phyloP scores from a whole-genome alignment of 1,140 invertebrate species.

The Zaprionus davidi region DNA sequence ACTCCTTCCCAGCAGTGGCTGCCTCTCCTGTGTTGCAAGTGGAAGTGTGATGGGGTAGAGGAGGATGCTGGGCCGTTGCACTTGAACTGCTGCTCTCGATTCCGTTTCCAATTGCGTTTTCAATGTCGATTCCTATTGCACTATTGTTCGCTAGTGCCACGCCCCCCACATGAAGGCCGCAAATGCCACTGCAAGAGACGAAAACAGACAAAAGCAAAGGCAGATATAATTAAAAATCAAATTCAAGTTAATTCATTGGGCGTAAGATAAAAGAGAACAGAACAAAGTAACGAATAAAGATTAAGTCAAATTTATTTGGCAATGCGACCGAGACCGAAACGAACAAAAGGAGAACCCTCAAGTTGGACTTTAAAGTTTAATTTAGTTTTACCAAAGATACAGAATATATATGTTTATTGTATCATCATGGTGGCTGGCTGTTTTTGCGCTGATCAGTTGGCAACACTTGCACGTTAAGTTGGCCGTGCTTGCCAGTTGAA shows the following conservation, averaged over 20 bases:
- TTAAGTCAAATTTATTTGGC: not conserved
- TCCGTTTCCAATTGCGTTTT: constrained; percentile 41
- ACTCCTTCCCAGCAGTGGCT: not conserved
- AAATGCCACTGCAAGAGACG: constrained; percentile 9
- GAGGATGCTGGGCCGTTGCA: not conserved
- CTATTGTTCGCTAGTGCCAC: constrained; percentile 25
- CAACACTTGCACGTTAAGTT: not conserved
- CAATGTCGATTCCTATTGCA: constrained; percentile 31
- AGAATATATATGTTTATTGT: too few relatives aligned
- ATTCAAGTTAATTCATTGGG: constrained; percentile 23
- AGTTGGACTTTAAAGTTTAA: not conserved
- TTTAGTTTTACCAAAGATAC: not conserved
- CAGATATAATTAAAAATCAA: constrained; percentile 47
- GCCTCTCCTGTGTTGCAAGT: not conserved
- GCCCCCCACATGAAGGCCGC: constrained; percentile 34
- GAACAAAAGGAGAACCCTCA: not conserved
- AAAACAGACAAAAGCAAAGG: constrained; percentile 22
- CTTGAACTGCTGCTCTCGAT: constrained; percentile 17
- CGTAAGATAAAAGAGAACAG: not conserved
- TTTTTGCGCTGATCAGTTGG: not conserved
- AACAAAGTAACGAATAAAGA: not conserved
- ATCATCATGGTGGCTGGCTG: too few relatives aligned
- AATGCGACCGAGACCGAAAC: not conserved
- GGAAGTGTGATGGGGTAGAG: not conserved
- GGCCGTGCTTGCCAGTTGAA: not conserved